Evolutionary conservation across 2,797 vertebrate genomes (phyloP).

Genomic region (Hozukius guyotensis): DNA sequence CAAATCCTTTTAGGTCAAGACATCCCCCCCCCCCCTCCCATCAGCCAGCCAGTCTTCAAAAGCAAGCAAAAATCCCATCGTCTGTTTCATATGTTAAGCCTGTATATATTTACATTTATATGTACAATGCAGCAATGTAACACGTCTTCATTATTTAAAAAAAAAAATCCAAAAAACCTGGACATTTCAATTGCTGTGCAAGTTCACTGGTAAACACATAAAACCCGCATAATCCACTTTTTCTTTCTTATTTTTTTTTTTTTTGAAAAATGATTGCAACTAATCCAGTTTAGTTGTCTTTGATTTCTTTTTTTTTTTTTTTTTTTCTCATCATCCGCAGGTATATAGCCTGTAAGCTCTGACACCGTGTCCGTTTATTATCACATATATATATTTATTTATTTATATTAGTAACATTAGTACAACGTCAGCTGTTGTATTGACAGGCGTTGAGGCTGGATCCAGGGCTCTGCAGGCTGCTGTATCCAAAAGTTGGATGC

Average conservation of each 20-base stretch:
- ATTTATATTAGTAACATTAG: not conserved
- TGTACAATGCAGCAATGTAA: constrained; percentile 81
- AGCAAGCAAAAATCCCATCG: constrained; percentile 61
- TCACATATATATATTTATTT: constrained; percentile 27
- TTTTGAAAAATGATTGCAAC: constrained; percentile 87
- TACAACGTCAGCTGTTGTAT: constrained; percentile 94
- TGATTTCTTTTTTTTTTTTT: constrained; percentile 17
- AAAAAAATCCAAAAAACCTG: constrained; percentile 74
- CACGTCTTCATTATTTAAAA: constrained; percentile 78
- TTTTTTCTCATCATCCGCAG: constrained; percentile 43
- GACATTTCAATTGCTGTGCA: constrained; percentile 86
- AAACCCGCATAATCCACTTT: constrained; percentile 90
- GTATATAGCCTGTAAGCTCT: constrained; percentile 39
- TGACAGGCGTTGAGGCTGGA: constrained; percentile 96
- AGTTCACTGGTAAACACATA: constrained; percentile 88
- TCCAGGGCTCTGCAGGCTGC: constrained; percentile 92
- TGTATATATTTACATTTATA: constrained; percentile 74
- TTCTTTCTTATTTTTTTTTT: constrained; percentile 54
- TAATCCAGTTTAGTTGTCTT: constrained; percentile 86
- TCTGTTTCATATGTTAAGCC: constrained; percentile 65
- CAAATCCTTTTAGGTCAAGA: constrained; percentile 51
- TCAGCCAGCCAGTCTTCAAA: constrained; percentile 38
- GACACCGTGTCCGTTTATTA: constrained; percentile 51
- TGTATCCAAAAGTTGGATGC: constrained; percentile 96
- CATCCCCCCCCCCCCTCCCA: not conserved